phyloP scores from a whole-genome alignment of 2,888 invertebrate genomes.

The Xanthorhoe spadicearia region DNA sequence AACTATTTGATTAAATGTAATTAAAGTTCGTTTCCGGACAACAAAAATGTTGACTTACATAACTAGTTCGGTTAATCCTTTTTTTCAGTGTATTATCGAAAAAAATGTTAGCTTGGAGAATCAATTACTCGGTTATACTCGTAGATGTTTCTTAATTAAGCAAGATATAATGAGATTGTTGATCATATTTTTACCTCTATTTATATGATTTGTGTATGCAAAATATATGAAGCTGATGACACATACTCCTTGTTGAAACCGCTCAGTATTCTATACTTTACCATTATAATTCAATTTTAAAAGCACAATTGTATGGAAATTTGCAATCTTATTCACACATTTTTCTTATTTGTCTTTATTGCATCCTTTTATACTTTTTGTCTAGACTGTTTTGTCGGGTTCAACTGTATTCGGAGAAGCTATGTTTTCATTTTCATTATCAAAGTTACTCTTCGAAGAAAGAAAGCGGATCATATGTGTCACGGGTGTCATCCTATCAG shows the following conservation, averaged over 20 bases:
- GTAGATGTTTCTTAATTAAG: neutral
- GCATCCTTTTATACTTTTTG: constrained; percentile 34
- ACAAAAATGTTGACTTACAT: too few species aligned
- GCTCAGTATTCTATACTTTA: constrained; percentile 19
- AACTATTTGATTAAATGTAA: too few species aligned
- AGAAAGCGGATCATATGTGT: constrained; percentile 8
- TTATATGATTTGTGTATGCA: neutral
- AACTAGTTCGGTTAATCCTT: too few species aligned
- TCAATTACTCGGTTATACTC: neutral
- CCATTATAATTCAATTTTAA: constrained; percentile 19
- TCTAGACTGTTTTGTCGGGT: constrained; percentile 33
- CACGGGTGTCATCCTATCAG: constrained; percentile 17
- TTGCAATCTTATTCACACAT: constrained; percentile 36
- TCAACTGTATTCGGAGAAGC: constrained; percentile 19
- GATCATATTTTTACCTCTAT: too few species aligned
- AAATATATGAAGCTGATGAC: constrained; percentile 1
- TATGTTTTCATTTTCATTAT: constrained; percentile 15
- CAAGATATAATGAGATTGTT: too few species aligned
- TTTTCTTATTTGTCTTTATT: constrained; percentile 30
- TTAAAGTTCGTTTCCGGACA: too few species aligned
- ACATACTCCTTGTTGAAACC: constrained; percentile 3
- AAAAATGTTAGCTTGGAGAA: constrained; percentile 4
- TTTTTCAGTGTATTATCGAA: too few species aligned
- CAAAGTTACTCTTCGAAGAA: constrained; percentile 15
- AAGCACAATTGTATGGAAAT: constrained; percentile 43